Base-by-base conservation (phyloP, 2,888 invertebrate genomes). In the Dorcus parallelipipedus region DNA sequence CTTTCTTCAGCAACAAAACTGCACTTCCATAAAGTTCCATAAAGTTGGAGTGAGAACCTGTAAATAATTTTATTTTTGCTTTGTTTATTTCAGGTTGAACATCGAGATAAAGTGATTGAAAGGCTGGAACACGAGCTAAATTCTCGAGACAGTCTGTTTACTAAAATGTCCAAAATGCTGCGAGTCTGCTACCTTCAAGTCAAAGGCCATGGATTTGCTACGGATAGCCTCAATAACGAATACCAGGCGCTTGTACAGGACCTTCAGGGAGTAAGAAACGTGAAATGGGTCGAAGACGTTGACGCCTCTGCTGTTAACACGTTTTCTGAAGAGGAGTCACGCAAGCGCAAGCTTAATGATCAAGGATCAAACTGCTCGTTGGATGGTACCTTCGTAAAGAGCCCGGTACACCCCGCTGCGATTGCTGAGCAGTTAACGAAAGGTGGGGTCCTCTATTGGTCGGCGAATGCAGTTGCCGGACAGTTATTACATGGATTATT, bases 211-310 rank as follows among this genome's bases (percentile, higher is more conserved):
- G 84, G 84, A 20, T 81, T 81, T 52, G 79, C 81, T 2, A 84
- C 87, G 0, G 82, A 85, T 0, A 76, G 80, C 0, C 74, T 87
- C 66, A 82, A 81, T 0, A 72, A 77, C 0, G 83, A 86, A 60
- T 88, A 87, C 63, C 73, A 84, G 26, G 82, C 84, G 6, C 69
- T 88, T 0, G 80, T 86, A 65, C 83, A 82, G 62, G 81, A 82
- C 59, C 79, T 84, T 0, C 86, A 86, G 67, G 83, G 84, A 0
- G 80, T 82, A 1, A 83, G 83, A 68, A 80, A 80, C 33, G 84
- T 88, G 9, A 81, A 82, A 9, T 88, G 86, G 85, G 81, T 81
- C 0, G 86, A 85, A 63, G 75, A 75, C 41, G 78, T 51, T 38
- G 53, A 53, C 17, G 71, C 70, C 59, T 38, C 71, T 9, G 66